Base-by-base conservation (phyloP, 1,140 invertebrate species). In the Pseudachorutes palmiensis region DNA sequence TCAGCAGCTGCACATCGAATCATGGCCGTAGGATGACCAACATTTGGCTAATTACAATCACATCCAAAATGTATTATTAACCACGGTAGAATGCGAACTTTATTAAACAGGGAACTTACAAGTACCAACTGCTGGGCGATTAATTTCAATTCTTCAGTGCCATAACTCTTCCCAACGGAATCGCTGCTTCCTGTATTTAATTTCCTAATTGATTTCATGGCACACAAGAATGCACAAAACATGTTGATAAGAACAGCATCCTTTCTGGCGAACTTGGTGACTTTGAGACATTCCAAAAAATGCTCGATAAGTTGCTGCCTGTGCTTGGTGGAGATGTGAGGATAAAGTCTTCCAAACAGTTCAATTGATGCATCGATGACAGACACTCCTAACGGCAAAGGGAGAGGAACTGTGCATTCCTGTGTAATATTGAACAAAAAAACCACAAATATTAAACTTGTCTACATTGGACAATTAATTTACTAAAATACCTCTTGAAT, bases 241-340 rank as follows among this genome's bases (percentile, higher is more conserved):
- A 98, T 90, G 78, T 99, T 99, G 79, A 97, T 90, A 77, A 97
- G 94, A 24, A 98, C 88, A 1, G 94, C 94, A 78, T 98, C 94
- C 77, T 95, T 92, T 24, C 92, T 83, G 1, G 85, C 85, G 9
- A 90, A 92, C 78, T 97, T 97, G 0, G 92, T 91, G 75, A 73
- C 66, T 69, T 72, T 73, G 61, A 98, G 92, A 76, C 93, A 96
- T 75, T 98, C 95, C 36, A 85, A 84, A 76, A 99, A 99, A 77
- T 99, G 96, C 66, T 96, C 91, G 36, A 99, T 79, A 88, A 99
- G 96, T 81, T 99, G 94, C 45, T 96, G 80, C 68, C 94, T 78
- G 80, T 99, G 95, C 76, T 98, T 98, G 75, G 94, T 91, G 1
- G 92, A 90, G 3, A 98, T 92, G 62, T 90, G 84, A 1, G 93